phyloP scores from a whole-genome alignment of 2,113 vertebrate species.

The Helogale parvula region DNA sequence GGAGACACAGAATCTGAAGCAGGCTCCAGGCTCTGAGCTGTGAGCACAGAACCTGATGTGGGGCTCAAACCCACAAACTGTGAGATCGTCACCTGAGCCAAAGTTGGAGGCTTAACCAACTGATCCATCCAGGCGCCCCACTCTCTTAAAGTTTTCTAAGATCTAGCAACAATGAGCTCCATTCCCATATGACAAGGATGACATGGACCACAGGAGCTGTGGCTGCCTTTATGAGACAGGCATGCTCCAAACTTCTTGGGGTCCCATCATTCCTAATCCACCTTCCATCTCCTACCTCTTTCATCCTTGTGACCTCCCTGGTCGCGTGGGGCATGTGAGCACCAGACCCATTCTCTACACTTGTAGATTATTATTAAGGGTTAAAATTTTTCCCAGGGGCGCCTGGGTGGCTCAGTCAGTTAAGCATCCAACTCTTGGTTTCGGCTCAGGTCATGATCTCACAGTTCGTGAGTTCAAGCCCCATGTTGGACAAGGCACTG shows the following conservation, averaged over 20 bases:
- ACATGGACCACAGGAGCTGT: fast-evolving
- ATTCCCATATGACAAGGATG: background rate
- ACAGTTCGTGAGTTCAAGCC: no score
- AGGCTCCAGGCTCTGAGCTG: no score
- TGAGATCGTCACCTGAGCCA: no score
- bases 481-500: no score
- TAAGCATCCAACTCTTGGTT: no score
- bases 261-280: fast-evolving
- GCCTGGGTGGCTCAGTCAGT: no score
- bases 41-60: no score
- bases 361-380: background rate
- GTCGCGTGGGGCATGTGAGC: background rate
- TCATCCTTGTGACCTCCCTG: fast-evolving
- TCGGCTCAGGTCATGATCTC: no score
- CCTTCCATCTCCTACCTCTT: background rate
- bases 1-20: no score
- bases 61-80: no score
- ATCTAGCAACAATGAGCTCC: background rate
- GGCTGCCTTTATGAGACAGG: background rate
- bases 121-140: no score
- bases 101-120: no score
- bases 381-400: background rate
- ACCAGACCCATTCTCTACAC: background rate
- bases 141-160: background rate
- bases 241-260: background rate